phyloP scores from a whole-genome alignment of 2,888 invertebrate species.

The Drosophila greeni region DNA sequence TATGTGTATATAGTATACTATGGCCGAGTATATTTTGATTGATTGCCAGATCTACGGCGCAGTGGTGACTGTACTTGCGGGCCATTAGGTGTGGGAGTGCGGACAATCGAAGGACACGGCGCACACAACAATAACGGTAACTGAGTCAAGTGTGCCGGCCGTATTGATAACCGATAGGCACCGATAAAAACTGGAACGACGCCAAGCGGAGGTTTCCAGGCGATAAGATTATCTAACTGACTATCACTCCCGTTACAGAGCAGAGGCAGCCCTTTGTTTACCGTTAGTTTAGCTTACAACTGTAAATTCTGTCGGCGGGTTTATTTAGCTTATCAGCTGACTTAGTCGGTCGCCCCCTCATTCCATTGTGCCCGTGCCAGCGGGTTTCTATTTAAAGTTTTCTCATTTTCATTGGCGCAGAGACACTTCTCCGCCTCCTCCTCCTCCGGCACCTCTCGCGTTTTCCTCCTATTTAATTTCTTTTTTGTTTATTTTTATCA shows the following conservation, averaged over 20 bases:
- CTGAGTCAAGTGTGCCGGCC: slow-evolving; percentile 40
- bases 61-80: slow-evolving; percentile 32
- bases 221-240: slow-evolving; percentile 50
- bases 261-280: slow-evolving; percentile 9
- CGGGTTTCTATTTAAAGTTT: slow-evolving; percentile 43
- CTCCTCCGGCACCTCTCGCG: not conserved
- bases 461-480: slow-evolving; percentile 18
- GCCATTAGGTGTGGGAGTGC: slow-evolving; percentile 25
- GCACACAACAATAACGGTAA: slow-evolving; percentile 9
- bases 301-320: slow-evolving; percentile 11
- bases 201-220: slow-evolving; percentile 19
- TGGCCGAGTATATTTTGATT: slow-evolving; percentile 55
- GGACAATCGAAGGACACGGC: slow-evolving; percentile 54
- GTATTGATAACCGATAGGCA: slow-evolving; percentile 66
- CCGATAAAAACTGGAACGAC: slow-evolving; percentile 39
- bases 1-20: slow-evolving; percentile 15
- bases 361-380: slow-evolving; percentile 3
- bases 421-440: slow-evolving; percentile 19
- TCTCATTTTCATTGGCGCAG: slow-evolving; percentile 44
- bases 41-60: slow-evolving; percentile 41
- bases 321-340: slow-evolving; percentile 42
- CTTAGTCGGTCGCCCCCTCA: slow-evolving; percentile 1
- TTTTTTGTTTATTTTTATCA: slow-evolving; percentile 67
- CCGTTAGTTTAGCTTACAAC: slow-evolving; percentile 17
- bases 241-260: slow-evolving; percentile 8